Evolutionary conservation across 2,113 vertebrate genomes (phyloP).

Genomic region (Sigmodon hispidus): DNA sequence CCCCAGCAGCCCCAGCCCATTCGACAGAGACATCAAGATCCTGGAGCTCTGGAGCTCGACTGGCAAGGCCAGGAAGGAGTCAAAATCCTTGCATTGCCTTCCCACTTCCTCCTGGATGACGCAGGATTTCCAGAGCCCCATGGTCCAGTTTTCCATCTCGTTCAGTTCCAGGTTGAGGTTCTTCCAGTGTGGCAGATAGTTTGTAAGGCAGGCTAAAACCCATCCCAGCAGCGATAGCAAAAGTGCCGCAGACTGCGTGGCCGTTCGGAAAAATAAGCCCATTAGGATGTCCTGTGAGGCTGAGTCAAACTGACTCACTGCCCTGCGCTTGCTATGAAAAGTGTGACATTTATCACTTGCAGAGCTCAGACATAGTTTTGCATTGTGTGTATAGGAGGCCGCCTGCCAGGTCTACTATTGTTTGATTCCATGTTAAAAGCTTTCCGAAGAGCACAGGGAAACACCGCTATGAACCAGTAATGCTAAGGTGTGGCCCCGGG

Average conservation of each 20-base stretch:
- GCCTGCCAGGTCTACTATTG: slow-evolving; percentile 57
- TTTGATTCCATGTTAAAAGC: slow-evolving; percentile 49
- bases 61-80: slow-evolving; percentile 88
- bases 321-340: slow-evolving; percentile 1
- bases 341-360: slow-evolving; percentile 50
- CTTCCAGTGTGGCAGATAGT: slow-evolving; percentile 95
- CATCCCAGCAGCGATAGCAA: slow-evolving; percentile 91
- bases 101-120: slow-evolving; percentile 88
- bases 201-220: slow-evolving; percentile 91
- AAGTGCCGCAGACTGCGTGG: slow-evolving; percentile 78
- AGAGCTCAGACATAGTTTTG: slow-evolving; percentile 58
- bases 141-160: slow-evolving; percentile 90
- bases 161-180: slow-evolving; percentile 93
- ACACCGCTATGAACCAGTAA: slow-evolving; percentile 26
- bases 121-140: slow-evolving; percentile 90
- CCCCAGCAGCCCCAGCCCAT: slow-evolving; percentile 88
- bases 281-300: neutral
- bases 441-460: slow-evolving; percentile 57
- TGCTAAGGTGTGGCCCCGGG: slow-evolving; percentile 65
- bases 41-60: slow-evolving; percentile 88
- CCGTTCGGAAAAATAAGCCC: slow-evolving; percentile 78
- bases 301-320: neutral
- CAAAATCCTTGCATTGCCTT: slow-evolving; percentile 88
- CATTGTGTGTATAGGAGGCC: slow-evolving; percentile 66
- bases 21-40: slow-evolving; percentile 88